Evolutionary conservation across 2,888 invertebrate genomes (phyloP).

Genomic region (Agrotis segetum): DNA sequence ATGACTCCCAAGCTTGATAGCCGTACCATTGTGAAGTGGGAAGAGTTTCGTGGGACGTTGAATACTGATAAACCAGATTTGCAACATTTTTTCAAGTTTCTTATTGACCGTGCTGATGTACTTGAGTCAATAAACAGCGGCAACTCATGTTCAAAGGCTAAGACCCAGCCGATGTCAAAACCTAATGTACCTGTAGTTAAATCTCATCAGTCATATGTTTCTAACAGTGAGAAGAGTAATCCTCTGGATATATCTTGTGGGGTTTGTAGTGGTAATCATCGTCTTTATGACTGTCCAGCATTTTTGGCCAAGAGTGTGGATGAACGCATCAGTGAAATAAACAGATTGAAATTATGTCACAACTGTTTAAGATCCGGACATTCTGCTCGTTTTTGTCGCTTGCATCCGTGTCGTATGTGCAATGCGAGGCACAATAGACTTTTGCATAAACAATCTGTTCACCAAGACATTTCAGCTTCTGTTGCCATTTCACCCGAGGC

Average conservation of each 20-base stretch:
- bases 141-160: neutral
- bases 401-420: no score
- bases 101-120: constrained; percentile 10
- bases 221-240: neutral
- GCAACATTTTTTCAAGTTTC: constrained; percentile 7
- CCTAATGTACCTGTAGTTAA: no score
- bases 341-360: neutral
- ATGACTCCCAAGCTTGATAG: neutral
- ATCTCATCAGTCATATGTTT: neutral
- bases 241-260: neutral
- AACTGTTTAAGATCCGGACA: neutral
- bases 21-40: neutral
- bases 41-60: neutral
- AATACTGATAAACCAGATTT: neutral
- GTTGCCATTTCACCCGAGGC: neutral
- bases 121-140: constrained; percentile 9
- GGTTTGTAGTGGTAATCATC: neutral
- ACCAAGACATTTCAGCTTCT: no score
- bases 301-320: neutral
- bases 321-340: neutral
- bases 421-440: no score
- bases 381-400: no score
- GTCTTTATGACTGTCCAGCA: neutral
- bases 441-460: no score
- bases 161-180: neutral